Evolutionary conservation across 2,797 vertebrate species (phyloP), one percentile per base, ranked within the genome.

Genomic region (Urophycis tenuis): DNA sequence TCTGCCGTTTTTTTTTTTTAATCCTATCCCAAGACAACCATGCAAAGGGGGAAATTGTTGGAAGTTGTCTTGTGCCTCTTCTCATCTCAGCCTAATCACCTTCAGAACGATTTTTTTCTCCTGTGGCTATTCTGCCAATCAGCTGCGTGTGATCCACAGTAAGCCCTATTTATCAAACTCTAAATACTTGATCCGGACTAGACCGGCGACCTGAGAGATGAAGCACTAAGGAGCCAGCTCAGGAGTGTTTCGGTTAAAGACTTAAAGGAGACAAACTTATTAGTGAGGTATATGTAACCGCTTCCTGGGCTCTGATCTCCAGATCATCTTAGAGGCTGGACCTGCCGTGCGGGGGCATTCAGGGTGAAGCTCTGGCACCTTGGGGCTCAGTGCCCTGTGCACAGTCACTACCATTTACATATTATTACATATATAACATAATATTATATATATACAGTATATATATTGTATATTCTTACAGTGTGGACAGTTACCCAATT

Each of bases 61-160:
- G n/a, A n/a, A 89, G 90, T 89, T 92, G 91, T 89, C 89, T 90
- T 89, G 84, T 80, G 86, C 85, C 91, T 93, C 90, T 94, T 93
- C 92, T 91, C 92, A 90, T 90, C 92, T 92, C 93, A 92, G 91
- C 91, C 91, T 95, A 96, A 96, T 96, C 95, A 94, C 93, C 93
- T 88, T 83, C 86, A 82, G 80, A 80, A 87, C 85, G 87, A 90
- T 88, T 90, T 87, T 87, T 84, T 81, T 85, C 83, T 88, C 85
- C 76, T 87, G 85, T 83, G 84, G 87, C 85, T 88, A 85, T 87
- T 83, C 84, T 87, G 86, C 80, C 81, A 33, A 74, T 85, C 84
- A 85, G 85, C 82, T 78, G 84, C 77, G 45, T 86, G 82, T 88
- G 90, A 90, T 86, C 87, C 88, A 87, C 5, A 22, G 81, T 94